Evolutionary conservation across 2,113 vertebrate species (phyloP).

Genomic region (Casuarius casuarius): DNA sequence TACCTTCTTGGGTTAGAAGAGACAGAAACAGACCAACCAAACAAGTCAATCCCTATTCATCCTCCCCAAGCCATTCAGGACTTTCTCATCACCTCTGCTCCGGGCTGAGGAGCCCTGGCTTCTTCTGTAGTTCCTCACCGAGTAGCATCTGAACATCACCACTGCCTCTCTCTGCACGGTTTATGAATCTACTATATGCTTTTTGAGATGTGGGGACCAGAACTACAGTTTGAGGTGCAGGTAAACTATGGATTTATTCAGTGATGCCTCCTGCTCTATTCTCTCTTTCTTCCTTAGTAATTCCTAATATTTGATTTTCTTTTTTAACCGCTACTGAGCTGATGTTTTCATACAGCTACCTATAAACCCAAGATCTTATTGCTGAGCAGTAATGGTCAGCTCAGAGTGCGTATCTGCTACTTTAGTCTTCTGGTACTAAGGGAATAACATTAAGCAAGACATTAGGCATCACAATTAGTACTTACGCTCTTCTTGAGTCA

Average conservation of each 20-base stretch:
- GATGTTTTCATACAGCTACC: neutral
- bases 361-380: neutral
- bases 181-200: neutral
- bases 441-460: neutral
- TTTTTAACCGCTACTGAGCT: neutral
- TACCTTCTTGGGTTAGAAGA: neutral
- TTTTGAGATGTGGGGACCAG: neutral
- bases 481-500: neutral
- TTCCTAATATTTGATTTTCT: neutral
- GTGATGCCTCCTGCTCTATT: neutral
- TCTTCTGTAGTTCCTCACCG: neutral
- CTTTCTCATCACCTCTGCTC: neutral
- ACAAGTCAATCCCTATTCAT: neutral
- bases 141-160: neutral
- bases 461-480: neutral
- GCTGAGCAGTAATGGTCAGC: neutral
- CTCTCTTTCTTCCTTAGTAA: neutral
- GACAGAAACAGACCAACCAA: neutral
- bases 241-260: neutral
- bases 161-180: neutral
- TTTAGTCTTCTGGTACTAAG: neutral
- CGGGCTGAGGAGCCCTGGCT: neutral
- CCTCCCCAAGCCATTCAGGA: neutral
- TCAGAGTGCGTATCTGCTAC: neutral
- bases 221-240: neutral